Evolutionary conservation across 2,888 invertebrate species (phyloP).

Genomic region (Drosophila mulleri): DNA sequence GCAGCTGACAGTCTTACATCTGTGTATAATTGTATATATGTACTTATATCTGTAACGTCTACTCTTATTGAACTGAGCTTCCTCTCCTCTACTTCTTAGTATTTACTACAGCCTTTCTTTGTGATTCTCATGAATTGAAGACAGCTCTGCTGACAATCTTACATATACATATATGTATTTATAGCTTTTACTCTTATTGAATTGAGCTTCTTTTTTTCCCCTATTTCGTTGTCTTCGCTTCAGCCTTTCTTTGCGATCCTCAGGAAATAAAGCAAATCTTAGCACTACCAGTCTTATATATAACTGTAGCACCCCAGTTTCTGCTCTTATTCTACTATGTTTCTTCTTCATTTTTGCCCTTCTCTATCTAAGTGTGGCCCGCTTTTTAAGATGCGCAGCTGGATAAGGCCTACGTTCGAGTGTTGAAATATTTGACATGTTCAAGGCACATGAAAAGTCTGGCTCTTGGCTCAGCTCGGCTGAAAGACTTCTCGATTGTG

Average conservation of each 20-base stretch:
- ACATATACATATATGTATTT: neutral
- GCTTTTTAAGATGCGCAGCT: neutral
- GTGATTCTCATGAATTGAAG: neutral
- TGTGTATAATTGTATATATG: no score
- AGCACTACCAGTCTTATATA: neutral
- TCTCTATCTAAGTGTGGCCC: neutral
- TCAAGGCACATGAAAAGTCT: neutral
- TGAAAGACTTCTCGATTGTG: neutral
- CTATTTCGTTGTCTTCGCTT: no score
- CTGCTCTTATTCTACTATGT: neutral
- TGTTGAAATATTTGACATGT: slow-evolving; percentile 8
- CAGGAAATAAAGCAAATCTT: neutral
- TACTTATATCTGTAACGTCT: no score
- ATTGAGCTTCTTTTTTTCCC: no score
- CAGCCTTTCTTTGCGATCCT: neutral
- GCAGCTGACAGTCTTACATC: no score
- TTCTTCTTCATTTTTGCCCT: neutral
- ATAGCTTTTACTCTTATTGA: no score
- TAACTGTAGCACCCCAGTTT: neutral
- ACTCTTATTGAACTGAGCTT: no score
- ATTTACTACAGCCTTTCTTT: neutral
- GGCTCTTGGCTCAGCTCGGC: no score
- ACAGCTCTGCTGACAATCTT: neutral
- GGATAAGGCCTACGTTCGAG: neutral
- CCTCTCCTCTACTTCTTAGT: no score